Conservation (phyloP, 2,888 invertebrate genomes). For the Linyphia triangularis region DNA sequence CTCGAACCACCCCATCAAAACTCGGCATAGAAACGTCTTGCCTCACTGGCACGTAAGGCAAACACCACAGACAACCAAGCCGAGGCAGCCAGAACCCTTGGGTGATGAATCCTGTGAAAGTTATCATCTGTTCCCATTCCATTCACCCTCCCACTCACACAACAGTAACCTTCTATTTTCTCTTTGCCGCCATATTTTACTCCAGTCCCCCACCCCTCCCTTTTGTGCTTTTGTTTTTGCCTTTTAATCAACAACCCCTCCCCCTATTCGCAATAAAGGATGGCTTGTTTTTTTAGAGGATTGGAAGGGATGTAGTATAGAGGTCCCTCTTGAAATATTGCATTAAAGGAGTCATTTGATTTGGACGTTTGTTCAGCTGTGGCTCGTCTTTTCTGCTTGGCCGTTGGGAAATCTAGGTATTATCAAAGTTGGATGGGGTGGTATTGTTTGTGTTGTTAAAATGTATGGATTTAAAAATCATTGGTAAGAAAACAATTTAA, state of each 20-base stretch:
- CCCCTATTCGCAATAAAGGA: background rate
- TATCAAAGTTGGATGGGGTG: constrained; percentile 10
- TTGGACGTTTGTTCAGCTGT: constrained; percentile 38
- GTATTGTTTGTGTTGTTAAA: no score
- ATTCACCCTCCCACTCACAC: background rate
- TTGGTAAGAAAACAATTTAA: no score
- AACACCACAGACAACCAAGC: constrained; percentile 54
- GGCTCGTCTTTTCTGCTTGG: background rate
- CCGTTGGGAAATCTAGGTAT: background rate
- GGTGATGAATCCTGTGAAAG: constrained; percentile 72
- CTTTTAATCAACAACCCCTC: constrained; percentile 61
- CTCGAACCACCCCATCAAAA: no score
- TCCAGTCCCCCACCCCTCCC: background rate
- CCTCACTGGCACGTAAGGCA: constrained; percentile 65
- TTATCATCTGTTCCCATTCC: constrained; percentile 45
- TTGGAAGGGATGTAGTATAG: background rate
- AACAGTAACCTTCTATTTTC: constrained; percentile 47
- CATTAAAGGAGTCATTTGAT: constrained; percentile 37
- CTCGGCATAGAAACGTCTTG: no score
- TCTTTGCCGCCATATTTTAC: constrained; percentile 13
- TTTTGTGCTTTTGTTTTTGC: constrained; percentile 36
- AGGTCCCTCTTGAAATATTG: background rate
- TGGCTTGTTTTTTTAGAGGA: constrained; percentile 17
- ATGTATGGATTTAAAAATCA: no score
- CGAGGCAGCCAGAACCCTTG: background rate